A percentile compares a stretch with the other conserved stretches of the same genome.
Conservation (phyloP, 2,888 invertebrate species). For the Eristalis arbustorum region DNA sequence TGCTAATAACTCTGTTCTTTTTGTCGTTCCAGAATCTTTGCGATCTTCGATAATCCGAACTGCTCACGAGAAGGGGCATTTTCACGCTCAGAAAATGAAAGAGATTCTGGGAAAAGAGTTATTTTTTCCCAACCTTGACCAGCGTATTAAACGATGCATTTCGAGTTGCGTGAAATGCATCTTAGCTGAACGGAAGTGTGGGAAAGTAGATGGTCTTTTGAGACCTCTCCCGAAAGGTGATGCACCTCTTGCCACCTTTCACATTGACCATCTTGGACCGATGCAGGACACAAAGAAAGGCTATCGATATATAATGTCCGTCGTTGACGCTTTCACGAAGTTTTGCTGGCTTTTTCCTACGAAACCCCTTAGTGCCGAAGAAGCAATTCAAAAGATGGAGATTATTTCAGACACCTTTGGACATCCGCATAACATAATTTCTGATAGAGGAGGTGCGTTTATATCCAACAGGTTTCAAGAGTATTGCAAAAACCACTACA, state of each 20-base stretch:
- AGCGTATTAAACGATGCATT: conserved; percentile 27
- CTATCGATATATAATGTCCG: conserved; percentile 75
- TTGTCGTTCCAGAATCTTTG: conserved; percentile 68
- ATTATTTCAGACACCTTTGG: conserved; percentile 48
- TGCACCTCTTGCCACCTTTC: no score
- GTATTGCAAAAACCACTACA: conserved; percentile 42
- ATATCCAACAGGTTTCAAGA: conserved; percentile 41
- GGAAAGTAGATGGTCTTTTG: conserved; percentile 76
- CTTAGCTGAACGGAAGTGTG: conserved; percentile 71
- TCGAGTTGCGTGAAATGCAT: conserved; percentile 48
- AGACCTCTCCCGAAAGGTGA: no score
- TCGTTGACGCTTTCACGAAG: conserved; percentile 75
- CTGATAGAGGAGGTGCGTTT: conserved; percentile 59
- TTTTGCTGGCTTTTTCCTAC: conserved; percentile 68
- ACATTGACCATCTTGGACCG: no score
- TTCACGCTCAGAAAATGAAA: conserved; percentile 45
- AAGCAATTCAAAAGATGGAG: conserved; percentile 55
- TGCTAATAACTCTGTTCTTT: conserved; percentile 14
- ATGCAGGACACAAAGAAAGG: conserved; percentile 67
- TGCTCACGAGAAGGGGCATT: conserved; percentile 65
- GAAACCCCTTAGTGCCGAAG: conserved; percentile 44
- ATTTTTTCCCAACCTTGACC: conserved; percentile 17
- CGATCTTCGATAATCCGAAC: conserved; percentile 48
- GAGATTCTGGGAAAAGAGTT: conserved; percentile 43
- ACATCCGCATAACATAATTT: conserved; percentile 38